Base-by-base conservation (phyloP, 2,797 vertebrate species). In the Micromesistius poutassou region DNA sequence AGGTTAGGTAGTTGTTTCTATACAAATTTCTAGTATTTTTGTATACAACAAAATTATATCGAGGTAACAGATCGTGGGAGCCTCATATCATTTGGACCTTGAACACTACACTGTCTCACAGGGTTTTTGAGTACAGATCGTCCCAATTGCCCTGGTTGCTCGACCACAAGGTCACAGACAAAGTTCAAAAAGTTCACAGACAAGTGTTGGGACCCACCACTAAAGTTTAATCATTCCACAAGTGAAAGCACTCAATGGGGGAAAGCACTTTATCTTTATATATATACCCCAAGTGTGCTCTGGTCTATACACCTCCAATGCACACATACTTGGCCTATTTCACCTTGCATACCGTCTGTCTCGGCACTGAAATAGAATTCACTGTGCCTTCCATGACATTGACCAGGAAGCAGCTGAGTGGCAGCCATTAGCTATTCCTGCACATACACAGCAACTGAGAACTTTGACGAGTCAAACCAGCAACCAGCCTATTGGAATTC, bases 321-420 rank as follows among this genome's bases (percentile, higher is more conserved):
- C 72, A 33, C 81, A 84, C 87, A 93, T 91, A 89, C 73, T 88
- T 85, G 85, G 77, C 86, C 90, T 88, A 88, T 84, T 91, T 86
- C 88, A 86, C 86, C 92, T 91, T 88, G 89, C 84, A 86, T 92
- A 87, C 89, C 80, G 55, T 82, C 83, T 83, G 87, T 84, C 75
- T 79, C 82, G 75, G 79, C 87, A 84, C 86, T 74, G 80, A 93
- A 91, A 93, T 93, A 93, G 85, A 79, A 82, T 79, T 78, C 82
- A 76, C 81, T 87, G 75, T 83, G 78, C 50, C 72, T 81, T 75
- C 78, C 50, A 70, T 84, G 72, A 71, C 76, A 4, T 74, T 74
- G 1, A 1, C 75, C 42, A 78, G 16, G 50, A 82, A 13, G 62
- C 62, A 68, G 25, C 62, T 68, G 62, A 68, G 62, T 28, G 62